Conservation (phyloP, 2,113 vertebrate species). For the Ranitomeya variabilis region DNA sequence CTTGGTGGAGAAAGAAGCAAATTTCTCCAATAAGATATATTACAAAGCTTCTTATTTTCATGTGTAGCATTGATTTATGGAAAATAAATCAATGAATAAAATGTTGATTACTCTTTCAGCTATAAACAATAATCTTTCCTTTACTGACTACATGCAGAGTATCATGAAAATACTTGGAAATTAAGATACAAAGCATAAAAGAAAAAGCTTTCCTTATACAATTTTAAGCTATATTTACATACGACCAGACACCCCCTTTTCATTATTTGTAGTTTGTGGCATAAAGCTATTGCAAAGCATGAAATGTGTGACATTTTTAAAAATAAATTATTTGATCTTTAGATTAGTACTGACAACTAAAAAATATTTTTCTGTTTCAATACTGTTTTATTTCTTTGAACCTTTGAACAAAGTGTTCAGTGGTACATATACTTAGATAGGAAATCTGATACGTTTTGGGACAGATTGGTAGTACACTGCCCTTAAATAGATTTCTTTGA, state of each 20-base stretch:
- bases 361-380: not conserved
- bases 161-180: not conserved
- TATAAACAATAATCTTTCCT: not conserved
- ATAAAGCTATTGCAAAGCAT: not conserved
- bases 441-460: not conserved
- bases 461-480: not conserved
- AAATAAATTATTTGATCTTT: too few species aligned
- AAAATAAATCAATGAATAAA: too few species aligned
- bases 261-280: not conserved
- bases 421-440: not conserved
- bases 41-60: too few species aligned
- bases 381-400: not conserved
- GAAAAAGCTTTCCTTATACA: not conserved
- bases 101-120: too few species aligned
- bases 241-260: not conserved
- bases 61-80: too few species aligned
- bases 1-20: too few species aligned
- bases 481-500: constrained; percentile 23
- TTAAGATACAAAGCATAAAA: not conserved
- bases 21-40: too few species aligned
- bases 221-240: not conserved
- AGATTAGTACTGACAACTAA: too few species aligned
- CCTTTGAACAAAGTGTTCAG: not conserved
- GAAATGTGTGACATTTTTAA: not conserved
- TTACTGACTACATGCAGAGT: not conserved